A percentile compares a stretch with the other conserved stretches of the same genome.
phyloP scores from a whole-genome alignment of 2,888 invertebrate genomes.

The Liopterus haemorrhoidalis region DNA sequence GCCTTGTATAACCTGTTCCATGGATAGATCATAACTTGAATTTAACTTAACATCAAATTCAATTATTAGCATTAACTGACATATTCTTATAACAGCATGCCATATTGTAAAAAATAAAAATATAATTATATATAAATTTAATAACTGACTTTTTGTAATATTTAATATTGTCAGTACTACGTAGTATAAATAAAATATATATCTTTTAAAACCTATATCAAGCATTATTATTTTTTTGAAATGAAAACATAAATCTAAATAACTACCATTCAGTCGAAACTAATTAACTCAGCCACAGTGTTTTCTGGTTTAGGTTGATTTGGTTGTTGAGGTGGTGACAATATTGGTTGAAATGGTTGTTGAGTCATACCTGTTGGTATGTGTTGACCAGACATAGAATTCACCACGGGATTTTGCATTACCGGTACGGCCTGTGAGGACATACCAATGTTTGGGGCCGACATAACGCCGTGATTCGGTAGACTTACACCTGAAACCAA shows the following conservation, averaged over 20 bases:
- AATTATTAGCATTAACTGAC: no score
- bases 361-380: conserved; percentile 22
- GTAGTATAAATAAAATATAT: no score
- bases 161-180: no score
- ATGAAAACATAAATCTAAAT: conserved; percentile 49
- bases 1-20: no score
- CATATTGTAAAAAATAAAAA: no score
- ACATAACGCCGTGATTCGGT: neutral
- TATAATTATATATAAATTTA: no score
- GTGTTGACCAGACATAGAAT: conserved; percentile 13
- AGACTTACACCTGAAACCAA: conserved; percentile 18
- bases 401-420: neutral
- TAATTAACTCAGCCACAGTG: conserved; percentile 70
- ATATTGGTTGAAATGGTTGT: conserved; percentile 5
- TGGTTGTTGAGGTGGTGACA: no score
- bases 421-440: neutral
- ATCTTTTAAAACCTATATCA: no score
- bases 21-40: no score
- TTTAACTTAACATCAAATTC: no score
- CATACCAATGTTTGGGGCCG: neutral
- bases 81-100: no score
- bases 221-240: neutral
- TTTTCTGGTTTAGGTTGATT: conserved; percentile 1
- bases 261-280: conserved; percentile 60
- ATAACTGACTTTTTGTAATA: no score